These are phyloP conservation scores for Dendroctonus ponderosae DNA, from an alignment of 1,140 invertebrate genomes.

Conservation along the genomic window DNA sequence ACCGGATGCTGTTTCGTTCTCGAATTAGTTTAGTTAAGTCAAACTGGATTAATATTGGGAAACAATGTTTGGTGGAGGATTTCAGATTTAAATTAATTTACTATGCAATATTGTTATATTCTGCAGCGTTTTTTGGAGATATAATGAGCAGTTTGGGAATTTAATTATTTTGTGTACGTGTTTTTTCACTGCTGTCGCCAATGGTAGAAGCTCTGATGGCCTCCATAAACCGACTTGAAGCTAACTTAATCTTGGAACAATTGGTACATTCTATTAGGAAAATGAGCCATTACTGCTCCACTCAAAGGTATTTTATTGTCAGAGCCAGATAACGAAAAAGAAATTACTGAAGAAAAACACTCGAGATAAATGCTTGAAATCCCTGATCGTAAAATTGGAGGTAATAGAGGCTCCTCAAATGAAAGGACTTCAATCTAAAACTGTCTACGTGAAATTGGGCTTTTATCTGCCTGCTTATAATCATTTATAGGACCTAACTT, in stretches of 20 bases:
- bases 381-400: neutral
- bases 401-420: constrained; percentile 3
- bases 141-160: too few species aligned
- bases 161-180: too few species aligned
- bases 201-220: too few species aligned
- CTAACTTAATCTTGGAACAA: too few species aligned
- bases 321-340: neutral
- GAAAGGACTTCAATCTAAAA: constrained; percentile 2
- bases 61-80: too few species aligned
- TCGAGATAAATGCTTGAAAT: constrained; percentile 1
- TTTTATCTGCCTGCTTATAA: too few species aligned
- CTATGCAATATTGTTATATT: too few species aligned
- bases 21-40: constrained; percentile 20
- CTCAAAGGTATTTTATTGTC: neutral
- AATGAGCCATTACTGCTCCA: neutral
- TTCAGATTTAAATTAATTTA: too few species aligned
- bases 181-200: too few species aligned
- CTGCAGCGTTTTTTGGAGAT: too few species aligned
- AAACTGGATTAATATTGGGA: constrained; percentile 1
- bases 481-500: too few species aligned
- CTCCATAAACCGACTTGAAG: too few species aligned
- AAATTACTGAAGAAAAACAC: constrained; percentile 1
- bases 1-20: constrained; percentile 15
- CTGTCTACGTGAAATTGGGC: neutral
- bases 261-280: neutral